These are phyloP conservation scores for Nymphalis io DNA, from an alignment of 1,140 invertebrate genomes.

Conservation along the genomic window DNA sequence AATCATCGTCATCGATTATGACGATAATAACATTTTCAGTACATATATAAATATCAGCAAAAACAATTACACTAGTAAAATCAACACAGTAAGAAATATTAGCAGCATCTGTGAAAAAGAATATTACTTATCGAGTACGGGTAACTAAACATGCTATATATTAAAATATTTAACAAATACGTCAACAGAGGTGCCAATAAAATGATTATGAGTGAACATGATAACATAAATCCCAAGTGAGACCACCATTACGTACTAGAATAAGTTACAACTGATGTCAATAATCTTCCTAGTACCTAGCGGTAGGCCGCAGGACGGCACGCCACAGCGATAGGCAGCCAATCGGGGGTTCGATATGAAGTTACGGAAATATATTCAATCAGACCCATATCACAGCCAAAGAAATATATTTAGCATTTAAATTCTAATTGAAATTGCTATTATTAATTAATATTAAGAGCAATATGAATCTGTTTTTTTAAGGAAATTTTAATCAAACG, in stretches of 20 bases:
- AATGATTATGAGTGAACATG: conserved; percentile 42
- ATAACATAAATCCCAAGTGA: conserved; percentile 40
- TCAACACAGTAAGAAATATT: background rate
- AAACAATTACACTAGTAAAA: background rate
- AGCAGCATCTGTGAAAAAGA: conserved; percentile 14
- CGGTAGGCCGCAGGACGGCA: conserved; percentile 48
- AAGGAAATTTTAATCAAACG: conserved; percentile 19
- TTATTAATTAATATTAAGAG: background rate
- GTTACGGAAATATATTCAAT: conserved; percentile 18
- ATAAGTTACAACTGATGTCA: conserved; percentile 30
- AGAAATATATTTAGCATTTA: background rate
- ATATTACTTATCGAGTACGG: conserved; percentile 1
- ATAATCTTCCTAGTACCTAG: conserved; percentile 36
- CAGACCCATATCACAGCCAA: conserved; percentile 22
- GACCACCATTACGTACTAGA: conserved; percentile 27
- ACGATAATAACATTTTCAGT: background rate
- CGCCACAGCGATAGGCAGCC: conserved; percentile 46
- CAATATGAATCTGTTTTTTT: conserved; percentile 29
- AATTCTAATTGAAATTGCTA: background rate
- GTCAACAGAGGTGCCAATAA: conserved; percentile 44
- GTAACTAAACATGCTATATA: conserved; percentile 34
- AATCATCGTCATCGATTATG: background rate
- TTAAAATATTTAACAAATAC: conserved; percentile 21
- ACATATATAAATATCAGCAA: background rate
- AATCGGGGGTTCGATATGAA: conserved; percentile 18